Conservation (phyloP, 2,113 vertebrate species). For the Eudorcas thomsonii region DNA sequence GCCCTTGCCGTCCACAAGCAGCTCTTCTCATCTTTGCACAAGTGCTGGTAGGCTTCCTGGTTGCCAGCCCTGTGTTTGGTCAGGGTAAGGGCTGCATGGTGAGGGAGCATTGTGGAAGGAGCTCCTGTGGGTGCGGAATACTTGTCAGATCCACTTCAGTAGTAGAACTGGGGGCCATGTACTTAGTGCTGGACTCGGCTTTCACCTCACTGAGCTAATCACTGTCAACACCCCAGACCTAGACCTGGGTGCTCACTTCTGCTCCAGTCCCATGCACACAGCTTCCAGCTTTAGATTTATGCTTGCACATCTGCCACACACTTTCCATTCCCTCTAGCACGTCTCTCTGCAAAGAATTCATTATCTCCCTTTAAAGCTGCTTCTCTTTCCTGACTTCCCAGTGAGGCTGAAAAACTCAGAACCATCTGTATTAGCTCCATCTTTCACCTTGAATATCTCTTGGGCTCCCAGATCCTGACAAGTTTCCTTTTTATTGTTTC, state of each 20-base stretch:
- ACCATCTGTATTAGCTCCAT: neutral
- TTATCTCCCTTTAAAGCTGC: neutral
- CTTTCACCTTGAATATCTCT: neutral
- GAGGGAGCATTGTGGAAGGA: neutral
- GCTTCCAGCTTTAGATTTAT: neutral
- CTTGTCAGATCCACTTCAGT: neutral
- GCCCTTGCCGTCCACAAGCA: neutral
- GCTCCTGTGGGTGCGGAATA: neutral
- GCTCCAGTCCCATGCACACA: neutral
- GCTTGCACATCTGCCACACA: neutral
- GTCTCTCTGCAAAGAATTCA: neutral
- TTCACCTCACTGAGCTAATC: fast-evolving
- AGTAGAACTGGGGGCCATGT: neutral
- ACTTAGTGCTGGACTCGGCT: neutral
- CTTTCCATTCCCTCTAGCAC: neutral
- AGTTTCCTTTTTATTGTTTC: neutral
- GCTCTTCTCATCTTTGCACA: neutral
- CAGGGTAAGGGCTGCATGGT: neutral
- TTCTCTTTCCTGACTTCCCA: neutral
- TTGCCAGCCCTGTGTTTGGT: neutral
- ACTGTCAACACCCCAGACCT: neutral
- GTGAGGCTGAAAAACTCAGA: neutral
- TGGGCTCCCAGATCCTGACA: neutral
- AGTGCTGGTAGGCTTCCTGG: neutral
- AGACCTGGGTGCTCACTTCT: neutral